Evolutionary conservation across 53 echinoderm and acorn worm species (phyloP).

Genomic region (Paracentrotus lividus): DNA sequence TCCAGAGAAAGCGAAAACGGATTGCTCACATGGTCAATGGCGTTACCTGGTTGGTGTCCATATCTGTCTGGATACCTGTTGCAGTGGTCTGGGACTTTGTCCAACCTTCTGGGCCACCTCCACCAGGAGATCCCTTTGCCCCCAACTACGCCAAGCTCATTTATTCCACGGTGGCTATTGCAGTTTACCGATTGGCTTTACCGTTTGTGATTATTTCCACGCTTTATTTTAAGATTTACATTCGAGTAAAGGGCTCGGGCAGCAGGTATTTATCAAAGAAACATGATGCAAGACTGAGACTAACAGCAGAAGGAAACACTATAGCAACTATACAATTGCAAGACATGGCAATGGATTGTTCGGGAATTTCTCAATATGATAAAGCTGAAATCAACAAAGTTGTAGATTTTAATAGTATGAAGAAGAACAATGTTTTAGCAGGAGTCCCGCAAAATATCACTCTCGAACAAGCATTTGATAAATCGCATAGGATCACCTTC

Average conservation of each 20-base stretch:
- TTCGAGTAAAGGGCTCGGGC: not conserved
- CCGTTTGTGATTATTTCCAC: not conserved
- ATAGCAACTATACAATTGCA: not conserved
- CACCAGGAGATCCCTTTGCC: not conserved
- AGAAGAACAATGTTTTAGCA: not conserved
- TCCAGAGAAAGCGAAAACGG: not conserved
- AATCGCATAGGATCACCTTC: not conserved
- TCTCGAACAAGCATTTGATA: not conserved
- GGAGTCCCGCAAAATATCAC: not conserved
- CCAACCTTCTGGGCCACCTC: not conserved
- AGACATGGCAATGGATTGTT: not conserved
- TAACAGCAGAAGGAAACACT: not conserved
- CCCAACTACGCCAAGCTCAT: not conserved
- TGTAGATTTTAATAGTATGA: not conserved
- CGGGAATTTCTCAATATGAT: not conserved
- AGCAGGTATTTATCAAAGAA: not conserved
- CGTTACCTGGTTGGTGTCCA: constrained; percentile 5
- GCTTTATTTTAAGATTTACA: constrained; percentile 1
- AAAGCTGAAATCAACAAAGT: not conserved
- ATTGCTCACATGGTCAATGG: not conserved
- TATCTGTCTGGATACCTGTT: constrained; percentile 14
- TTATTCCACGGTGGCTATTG: not conserved
- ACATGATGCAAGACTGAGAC: not conserved
- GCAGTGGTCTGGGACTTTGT: constrained; percentile 47
- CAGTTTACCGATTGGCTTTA: not conserved